Evolutionary conservation across 2,113 vertebrate species (phyloP).

Genomic region (Centrocercus urophasianus): DNA sequence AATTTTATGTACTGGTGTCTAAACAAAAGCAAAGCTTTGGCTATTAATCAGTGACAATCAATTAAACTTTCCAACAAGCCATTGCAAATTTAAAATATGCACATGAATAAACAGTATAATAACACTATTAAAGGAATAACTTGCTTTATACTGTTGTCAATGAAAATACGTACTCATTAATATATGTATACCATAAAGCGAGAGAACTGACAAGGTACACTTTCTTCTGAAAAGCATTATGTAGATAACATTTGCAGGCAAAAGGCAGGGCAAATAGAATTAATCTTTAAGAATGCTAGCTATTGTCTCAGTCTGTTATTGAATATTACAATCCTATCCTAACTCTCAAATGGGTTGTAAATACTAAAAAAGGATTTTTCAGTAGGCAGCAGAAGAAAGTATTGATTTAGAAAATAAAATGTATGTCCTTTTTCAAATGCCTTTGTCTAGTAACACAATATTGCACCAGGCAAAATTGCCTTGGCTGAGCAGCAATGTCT

Average conservation of each 20-base stretch:
- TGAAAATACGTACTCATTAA: conserved; percentile 58
- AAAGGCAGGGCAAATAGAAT: conserved; percentile 54
- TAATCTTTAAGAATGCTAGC: conserved; percentile 60
- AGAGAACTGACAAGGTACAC: conserved; percentile 49
- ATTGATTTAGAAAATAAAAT: conserved; percentile 74
- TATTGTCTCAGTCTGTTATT: conserved; percentile 63
- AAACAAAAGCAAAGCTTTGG: conserved; percentile 57
- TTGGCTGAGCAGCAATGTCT: conserved; percentile 37
- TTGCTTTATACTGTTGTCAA: conserved; percentile 37
- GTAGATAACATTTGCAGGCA: conserved; percentile 44
- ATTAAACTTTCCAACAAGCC: conserved; percentile 65
- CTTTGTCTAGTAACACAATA: conserved; percentile 67
- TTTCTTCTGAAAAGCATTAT: conserved; percentile 36
- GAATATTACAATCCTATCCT: conserved; percentile 56
- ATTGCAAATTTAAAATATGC: conserved; percentile 69
- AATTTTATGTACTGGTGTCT: conserved; percentile 48
- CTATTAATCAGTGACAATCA: conserved; percentile 60
- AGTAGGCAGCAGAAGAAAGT: conserved; percentile 51
- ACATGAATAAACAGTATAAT: conserved; percentile 47
- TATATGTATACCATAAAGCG: conserved; percentile 37
- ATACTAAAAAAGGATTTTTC: conserved; percentile 48
- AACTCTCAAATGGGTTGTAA: conserved; percentile 56
- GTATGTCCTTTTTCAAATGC: conserved; percentile 55
- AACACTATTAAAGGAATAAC: conserved; percentile 51
- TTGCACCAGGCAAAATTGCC: conserved; percentile 46